phyloP scores from a whole-genome alignment of 2,797 vertebrate species.

The Morelia viridis region DNA sequence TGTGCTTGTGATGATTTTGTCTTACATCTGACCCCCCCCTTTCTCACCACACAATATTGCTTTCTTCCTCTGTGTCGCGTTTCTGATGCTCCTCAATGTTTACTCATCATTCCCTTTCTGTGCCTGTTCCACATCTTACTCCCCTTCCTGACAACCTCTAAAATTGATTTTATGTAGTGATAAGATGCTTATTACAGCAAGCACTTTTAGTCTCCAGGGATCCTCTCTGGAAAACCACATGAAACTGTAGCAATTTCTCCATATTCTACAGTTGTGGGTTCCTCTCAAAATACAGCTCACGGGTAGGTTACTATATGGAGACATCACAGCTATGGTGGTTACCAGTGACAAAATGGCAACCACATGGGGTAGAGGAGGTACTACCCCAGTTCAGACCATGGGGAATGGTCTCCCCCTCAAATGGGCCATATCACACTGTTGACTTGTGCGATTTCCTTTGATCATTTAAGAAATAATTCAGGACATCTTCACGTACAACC shows the following conservation, averaged over 20 bases:
- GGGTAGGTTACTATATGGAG: not conserved
- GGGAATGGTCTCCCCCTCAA: not conserved
- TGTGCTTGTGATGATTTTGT: constrained; percentile 74
- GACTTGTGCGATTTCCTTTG: not conserved
- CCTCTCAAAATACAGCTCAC: constrained; percentile 38
- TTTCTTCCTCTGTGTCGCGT: not conserved
- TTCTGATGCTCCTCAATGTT: not conserved
- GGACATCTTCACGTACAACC: not conserved
- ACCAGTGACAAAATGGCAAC: not conserved
- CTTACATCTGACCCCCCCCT: constrained; percentile 69
- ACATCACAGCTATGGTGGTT: not conserved
- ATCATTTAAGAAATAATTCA: not conserved
- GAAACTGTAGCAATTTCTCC: constrained; percentile 44
- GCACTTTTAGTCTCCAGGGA: constrained; percentile 28
- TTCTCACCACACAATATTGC: constrained; percentile 37
- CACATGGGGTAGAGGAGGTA: too few species aligned
- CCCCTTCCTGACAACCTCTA: constrained; percentile 17
- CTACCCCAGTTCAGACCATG: not conserved
- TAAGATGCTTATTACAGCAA: constrained; percentile 33
- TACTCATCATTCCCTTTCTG: constrained; percentile 48
- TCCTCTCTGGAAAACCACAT: constrained; percentile 49
- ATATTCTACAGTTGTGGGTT: constrained; percentile 31
- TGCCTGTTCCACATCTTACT: constrained; percentile 24
- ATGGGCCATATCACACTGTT: not conserved
- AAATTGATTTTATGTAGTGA: constrained; percentile 17